A percentile compares a stretch with the other conserved stretches of the same genome.
Evolutionary conservation across 2,797 vertebrate genomes (phyloP).

Genomic region (Hippopotamyrus pictus): DNA sequence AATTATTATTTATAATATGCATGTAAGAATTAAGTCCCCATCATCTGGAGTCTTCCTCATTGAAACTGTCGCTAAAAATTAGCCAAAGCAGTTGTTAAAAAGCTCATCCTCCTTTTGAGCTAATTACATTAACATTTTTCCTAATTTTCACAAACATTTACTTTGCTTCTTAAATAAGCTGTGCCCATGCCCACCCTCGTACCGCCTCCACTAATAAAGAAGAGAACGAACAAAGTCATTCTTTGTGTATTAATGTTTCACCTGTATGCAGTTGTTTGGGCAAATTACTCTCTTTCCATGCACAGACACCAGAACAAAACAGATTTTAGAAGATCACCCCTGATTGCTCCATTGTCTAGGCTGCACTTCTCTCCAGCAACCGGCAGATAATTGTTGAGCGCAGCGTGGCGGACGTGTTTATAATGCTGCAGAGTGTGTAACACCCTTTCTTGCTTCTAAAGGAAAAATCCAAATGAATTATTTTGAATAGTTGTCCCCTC

Average conservation of each 20-base stretch:
- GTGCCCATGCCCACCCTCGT: neutral
- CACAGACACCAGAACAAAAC: conserved; percentile 41
- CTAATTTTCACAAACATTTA: conserved; percentile 10
- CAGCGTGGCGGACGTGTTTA: conserved; percentile 55
- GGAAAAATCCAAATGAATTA: neutral
- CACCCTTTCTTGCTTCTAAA: neutral
- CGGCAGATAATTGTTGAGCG: conserved; percentile 60
- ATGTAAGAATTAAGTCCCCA: neutral
- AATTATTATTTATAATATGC: conserved; percentile 4
- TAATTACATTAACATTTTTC: conserved; percentile 7
- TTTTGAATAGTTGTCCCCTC: neutral
- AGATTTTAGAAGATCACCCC: conserved; percentile 45
- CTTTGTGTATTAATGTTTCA: conserved; percentile 30
- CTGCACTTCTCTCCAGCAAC: conserved; percentile 56
- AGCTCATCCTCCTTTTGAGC: neutral
- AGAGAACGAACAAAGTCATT: neutral
- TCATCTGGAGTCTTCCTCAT: neutral
- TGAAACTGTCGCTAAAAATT: neutral
- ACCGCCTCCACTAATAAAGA: neutral
- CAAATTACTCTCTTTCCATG: conserved; percentile 59
- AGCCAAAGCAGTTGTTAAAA: neutral
- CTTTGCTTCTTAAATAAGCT: neutral
- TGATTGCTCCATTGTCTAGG: conserved; percentile 74
- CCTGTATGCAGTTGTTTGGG: conserved; percentile 54
- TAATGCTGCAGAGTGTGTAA: neutral